Base-by-base conservation (phyloP, 2,113 vertebrate species). In the Labeo rohita region DNA sequence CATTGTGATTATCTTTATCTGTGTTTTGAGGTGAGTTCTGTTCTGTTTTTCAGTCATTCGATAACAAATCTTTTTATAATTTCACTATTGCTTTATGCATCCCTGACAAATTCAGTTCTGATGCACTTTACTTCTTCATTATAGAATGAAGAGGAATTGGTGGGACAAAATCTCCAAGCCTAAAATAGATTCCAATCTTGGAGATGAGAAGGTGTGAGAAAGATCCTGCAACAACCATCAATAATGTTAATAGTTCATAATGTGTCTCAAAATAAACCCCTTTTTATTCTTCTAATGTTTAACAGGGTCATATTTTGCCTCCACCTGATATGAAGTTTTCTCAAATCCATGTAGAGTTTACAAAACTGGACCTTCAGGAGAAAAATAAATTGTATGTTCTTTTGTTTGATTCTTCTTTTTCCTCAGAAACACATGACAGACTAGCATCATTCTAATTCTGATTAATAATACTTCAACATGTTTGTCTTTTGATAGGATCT, bases 21-120 rank as follows among this genome's bases (percentile, higher is more conserved):
- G 74, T 63, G 88, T 28, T 81, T 47, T 87, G 72, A 93, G 89
- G 95, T 95, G 93, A 91, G 94, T 88, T 47, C 43, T 13, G 81
- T 43, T 75, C 54, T 23, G 3, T 36, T 36, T 39, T 3, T 56
- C 9, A 21, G 63, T 49, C 45, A 21, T 16, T 70, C 39, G 3
- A 34, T 4, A 39, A 59, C 56, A 59, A 61, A 61, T n/a, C 56
- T 3, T 36, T 18, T 54, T 15, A 8, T 5, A 39, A 36, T 12
- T 56, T 72, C 43, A 16, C 0, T 84, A 3, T 49, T 12, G 3
- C 15, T 61, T 49, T 36, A 61, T 59, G 15, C 43, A 9, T 15
- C 43, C 65, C 12, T 70, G 9, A 10, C 21, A 49, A 84, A 73
- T 15, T 77, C 2, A 73, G 11, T 54, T 21, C 54, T 74, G 5